These are phyloP conservation scores for Amblyopsis hoosieri DNA, from an alignment of 2,797 vertebrate species.

Conservation along the genomic window DNA sequence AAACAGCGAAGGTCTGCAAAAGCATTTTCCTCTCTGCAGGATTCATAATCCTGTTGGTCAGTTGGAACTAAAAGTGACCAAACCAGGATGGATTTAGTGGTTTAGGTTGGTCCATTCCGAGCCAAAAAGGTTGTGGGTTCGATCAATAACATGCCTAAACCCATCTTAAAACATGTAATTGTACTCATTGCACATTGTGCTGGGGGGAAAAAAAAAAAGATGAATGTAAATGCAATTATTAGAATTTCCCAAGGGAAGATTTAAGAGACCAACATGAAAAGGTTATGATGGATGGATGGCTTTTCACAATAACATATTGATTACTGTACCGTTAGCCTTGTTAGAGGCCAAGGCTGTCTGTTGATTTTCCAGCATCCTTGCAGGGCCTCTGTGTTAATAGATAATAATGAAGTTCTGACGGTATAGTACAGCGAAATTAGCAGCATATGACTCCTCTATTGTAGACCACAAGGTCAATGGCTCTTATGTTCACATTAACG, in stretches of 20 bases:
- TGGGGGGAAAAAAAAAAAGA: no score
- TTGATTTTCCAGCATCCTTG: not conserved
- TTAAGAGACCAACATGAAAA: not conserved
- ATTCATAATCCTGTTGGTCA: no score
- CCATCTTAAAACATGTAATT: no score
- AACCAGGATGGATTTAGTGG: no score
- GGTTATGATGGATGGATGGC: not conserved
- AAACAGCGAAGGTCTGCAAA: no score
- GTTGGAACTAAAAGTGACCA: no score
- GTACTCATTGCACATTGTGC: no score
- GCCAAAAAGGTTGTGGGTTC: no score
- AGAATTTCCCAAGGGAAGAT: not conserved
- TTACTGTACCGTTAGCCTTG: not conserved
- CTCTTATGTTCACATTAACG: slow-evolving; percentile 25
- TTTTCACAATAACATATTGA: not conserved
- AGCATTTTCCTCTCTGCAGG: no score
- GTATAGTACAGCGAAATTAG: not conserved
- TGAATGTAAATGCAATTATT: no score
- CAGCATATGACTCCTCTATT: slow-evolving; percentile 3
- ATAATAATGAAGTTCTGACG: slow-evolving; percentile 5
- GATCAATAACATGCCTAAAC: no score
- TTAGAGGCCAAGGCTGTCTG: not conserved
- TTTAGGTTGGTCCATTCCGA: no score
- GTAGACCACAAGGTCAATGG: slow-evolving; percentile 15
- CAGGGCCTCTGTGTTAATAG: not conserved